Conservation (phyloP, 1,140 invertebrate genomes). For the Panagrolaimus sp. region DNA sequence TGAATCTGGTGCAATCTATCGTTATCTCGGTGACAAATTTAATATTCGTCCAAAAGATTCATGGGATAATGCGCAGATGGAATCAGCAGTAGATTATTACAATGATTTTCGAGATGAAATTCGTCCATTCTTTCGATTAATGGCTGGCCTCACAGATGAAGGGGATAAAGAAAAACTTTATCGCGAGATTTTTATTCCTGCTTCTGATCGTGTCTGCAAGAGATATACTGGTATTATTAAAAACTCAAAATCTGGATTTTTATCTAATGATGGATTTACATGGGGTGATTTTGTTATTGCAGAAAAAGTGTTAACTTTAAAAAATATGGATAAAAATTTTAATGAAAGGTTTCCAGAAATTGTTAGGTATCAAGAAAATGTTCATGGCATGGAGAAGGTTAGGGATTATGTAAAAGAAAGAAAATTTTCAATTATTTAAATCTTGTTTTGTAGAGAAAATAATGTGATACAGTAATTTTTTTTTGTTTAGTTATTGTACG, state of each 20-base stretch:
- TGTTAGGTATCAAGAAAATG: neutral
- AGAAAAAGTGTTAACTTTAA: neutral
- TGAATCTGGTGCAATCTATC: neutral
- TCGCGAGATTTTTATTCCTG: too few species aligned
- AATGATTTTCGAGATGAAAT: neutral
- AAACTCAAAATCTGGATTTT: neutral
- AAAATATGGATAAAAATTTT: neutral
- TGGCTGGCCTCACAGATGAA: too few species aligned
- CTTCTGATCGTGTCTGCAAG: too few species aligned
- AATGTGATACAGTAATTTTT: neutral
- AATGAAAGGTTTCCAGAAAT: neutral
- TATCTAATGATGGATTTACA: neutral
- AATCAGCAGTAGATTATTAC: neutral
- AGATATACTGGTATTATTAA: too few species aligned
- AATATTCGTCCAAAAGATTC: neutral
- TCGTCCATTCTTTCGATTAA: too few species aligned
- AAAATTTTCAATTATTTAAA: neutral
- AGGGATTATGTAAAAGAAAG: neutral
- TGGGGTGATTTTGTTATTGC: neutral
- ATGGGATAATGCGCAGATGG: neutral
- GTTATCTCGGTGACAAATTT: neutral
- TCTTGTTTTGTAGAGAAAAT: too few species aligned
- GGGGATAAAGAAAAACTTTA: too few species aligned
- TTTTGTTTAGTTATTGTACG: too few species aligned
- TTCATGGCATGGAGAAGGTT: neutral